Evolutionary conservation across 2,888 invertebrate species (phyloP).

Genomic region (Philhelius pedissequus): DNA sequence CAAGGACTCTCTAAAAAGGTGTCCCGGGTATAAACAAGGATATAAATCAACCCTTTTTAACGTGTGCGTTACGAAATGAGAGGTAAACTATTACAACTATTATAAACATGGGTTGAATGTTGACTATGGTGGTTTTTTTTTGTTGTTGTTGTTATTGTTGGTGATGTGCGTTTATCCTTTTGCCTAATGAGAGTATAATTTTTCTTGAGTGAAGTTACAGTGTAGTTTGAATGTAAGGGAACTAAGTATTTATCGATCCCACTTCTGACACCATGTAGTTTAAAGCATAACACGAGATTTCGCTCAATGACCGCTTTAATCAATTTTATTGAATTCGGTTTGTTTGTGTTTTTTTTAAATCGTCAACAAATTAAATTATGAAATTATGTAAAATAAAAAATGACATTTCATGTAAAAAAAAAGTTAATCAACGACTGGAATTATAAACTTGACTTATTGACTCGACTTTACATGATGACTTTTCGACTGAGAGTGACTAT

Average conservation of each 20-base stretch:
- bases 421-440: too few relatives aligned
- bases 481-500: too few relatives aligned
- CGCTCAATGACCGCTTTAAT: too few relatives aligned
- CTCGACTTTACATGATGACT: too few relatives aligned
- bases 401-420: too few relatives aligned
- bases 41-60: constrained; percentile 66
- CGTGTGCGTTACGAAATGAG: not conserved
- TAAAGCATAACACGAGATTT: too few relatives aligned
- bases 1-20: constrained; percentile 28
- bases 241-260: not conserved
- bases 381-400: too few relatives aligned
- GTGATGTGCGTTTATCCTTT: constrained; percentile 35
- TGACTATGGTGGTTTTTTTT: not conserved
- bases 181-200: constrained; percentile 56
- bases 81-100: constrained; percentile 61
- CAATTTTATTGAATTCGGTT: too few relatives aligned
- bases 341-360: too few relatives aligned
- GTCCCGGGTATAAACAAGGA: constrained; percentile 49
- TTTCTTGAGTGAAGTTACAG: constrained; percentile 32
- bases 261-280: too few relatives aligned
- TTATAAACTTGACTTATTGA: too few relatives aligned
- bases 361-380: too few relatives aligned
- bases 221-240: not conserved
- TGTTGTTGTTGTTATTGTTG: not conserved
- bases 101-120: constrained; percentile 23